Percentiles rank a stretch among this genome's conserved stretches.
These are phyloP conservation scores for Ophonus ardosiacus DNA, from an alignment of 2,888 invertebrate genomes.

Conservation along the genomic window DNA sequence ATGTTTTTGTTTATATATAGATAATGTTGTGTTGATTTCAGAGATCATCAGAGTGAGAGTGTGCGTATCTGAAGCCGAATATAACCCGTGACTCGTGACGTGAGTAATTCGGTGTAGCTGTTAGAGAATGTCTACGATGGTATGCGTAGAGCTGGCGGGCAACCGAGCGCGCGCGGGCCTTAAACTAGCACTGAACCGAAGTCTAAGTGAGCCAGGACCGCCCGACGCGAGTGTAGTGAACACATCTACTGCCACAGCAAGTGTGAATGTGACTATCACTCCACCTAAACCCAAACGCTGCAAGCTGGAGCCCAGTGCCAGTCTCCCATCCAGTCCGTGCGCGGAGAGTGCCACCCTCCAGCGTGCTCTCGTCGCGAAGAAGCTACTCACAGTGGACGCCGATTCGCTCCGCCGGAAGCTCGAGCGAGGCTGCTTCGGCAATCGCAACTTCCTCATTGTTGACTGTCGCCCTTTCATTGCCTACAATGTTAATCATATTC, in stretches of 20 bases:
- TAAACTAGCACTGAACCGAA: constrained; percentile 78
- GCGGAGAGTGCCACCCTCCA: constrained; percentile 78
- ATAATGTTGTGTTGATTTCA: not conserved
- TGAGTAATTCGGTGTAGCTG: not conserved
- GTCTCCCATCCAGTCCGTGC: constrained; percentile 78
- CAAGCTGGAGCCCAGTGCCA: constrained; percentile 77
- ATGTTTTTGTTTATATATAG: too few relatives aligned
- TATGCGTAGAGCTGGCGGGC: constrained; percentile 76
- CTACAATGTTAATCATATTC: constrained; percentile 84
- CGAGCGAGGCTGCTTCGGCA: constrained; percentile 69
- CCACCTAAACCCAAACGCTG: constrained; percentile 77
- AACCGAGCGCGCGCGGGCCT: constrained; percentile 78
- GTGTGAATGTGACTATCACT: not conserved
- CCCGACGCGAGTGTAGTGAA: constrained; percentile 65
- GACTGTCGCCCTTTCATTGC: constrained; percentile 85
- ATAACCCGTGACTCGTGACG: constrained; percentile 73
- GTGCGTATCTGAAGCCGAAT: constrained; percentile 71
- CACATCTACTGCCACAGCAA: not conserved
- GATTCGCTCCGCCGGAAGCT: constrained; percentile 77
- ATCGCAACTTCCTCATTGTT: constrained; percentile 76
- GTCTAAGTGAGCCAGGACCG: constrained; percentile 79
- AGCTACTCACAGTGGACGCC: constrained; percentile 77
- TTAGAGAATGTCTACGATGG: constrained; percentile 76
- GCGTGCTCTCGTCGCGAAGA: constrained; percentile 76
- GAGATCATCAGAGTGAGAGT: not conserved